Evolutionary conservation across 2,888 invertebrate species (phyloP).

Genomic region (Epistrophe grossulariae): DNA sequence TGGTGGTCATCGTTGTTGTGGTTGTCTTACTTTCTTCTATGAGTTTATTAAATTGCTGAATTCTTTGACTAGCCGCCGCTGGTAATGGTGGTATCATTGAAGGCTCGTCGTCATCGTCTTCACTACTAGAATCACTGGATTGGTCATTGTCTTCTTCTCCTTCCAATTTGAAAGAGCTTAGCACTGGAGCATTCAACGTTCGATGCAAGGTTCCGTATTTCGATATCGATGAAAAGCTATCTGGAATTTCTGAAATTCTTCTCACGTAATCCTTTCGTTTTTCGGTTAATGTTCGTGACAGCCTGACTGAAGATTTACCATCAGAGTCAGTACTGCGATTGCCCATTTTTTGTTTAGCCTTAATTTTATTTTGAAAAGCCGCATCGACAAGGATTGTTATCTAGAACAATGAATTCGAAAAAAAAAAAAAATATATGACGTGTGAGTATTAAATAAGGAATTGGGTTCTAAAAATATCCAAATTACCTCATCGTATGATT

Average conservation of each 20-base stretch:
- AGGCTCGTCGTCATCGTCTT: slow-evolving; percentile 50
- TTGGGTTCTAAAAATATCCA: slow-evolving; percentile 3
- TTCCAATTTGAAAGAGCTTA: slow-evolving; percentile 76
- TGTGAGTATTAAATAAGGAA: slow-evolving; percentile 6
- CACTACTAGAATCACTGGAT: slow-evolving; percentile 67
- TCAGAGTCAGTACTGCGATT: slow-evolving; percentile 72
- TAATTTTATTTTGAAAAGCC: slow-evolving; percentile 77
- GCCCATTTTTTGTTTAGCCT: slow-evolving; percentile 73
- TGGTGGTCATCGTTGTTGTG: slow-evolving; percentile 47
- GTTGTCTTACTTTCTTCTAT: slow-evolving; percentile 65
- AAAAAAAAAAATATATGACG: slow-evolving; percentile 20
- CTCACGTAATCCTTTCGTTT: slow-evolving; percentile 88
- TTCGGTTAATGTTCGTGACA: slow-evolving; percentile 86
- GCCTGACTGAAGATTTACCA: slow-evolving; percentile 75
- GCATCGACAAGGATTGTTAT: slow-evolving; percentile 78
- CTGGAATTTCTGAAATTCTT: slow-evolving; percentile 86
- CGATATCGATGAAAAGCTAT: slow-evolving; percentile 79
- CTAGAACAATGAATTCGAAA: slow-evolving; percentile 60
- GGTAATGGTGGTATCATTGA: slow-evolving; percentile 61
- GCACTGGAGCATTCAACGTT: slow-evolving; percentile 76
- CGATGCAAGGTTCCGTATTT: slow-evolving; percentile 77
- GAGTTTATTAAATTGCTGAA: slow-evolving; percentile 75
- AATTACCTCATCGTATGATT: slow-evolving; percentile 78
- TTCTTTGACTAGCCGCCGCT: slow-evolving; percentile 68
- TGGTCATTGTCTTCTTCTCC: slow-evolving; percentile 66